Percentiles rank a stretch among this genome's conserved stretches.
Conservation (phyloP, 2,113 vertebrate genomes). For the Leptosomus discolor region DNA sequence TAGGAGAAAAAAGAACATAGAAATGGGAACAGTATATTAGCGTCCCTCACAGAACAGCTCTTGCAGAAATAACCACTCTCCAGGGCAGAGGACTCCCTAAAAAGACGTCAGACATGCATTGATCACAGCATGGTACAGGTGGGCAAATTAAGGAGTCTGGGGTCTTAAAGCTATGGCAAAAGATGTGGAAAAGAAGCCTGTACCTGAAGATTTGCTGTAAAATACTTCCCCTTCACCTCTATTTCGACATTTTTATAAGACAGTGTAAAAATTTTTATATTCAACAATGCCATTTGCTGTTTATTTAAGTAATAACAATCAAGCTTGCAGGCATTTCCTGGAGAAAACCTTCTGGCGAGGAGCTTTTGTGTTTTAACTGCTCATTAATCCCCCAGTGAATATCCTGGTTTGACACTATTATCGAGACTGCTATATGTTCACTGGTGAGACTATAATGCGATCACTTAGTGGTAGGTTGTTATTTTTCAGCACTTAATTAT, state of each 20-base stretch:
- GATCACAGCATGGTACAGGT: accelerated
- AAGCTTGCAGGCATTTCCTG: not conserved
- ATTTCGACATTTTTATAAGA: not conserved
- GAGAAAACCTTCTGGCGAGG: not conserved
- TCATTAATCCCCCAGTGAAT: not conserved
- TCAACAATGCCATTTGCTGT: not conserved
- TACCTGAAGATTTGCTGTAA: not conserved
- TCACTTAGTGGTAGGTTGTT: not conserved
- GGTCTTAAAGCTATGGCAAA: not conserved
- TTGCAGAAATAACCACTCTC: not conserved
- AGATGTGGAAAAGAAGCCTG: not conserved
- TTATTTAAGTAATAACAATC: not conserved
- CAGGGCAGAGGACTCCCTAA: not conserved
- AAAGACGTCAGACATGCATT: not conserved
- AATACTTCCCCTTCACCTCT: not conserved
- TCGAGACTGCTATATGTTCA: not conserved
- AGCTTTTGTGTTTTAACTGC: not conserved
- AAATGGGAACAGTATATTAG: not conserved
- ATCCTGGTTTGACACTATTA: not conserved
- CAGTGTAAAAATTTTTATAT: not conserved
- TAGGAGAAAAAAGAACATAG: not conserved
- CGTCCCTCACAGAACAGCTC: not conserved
- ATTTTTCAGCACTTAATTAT: constrained; percentile 19
- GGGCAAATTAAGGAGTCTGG: not conserved
- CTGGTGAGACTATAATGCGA: not conserved